Conservation (phyloP, 2,797 vertebrate species). For the Lophotriccus pileatus region DNA sequence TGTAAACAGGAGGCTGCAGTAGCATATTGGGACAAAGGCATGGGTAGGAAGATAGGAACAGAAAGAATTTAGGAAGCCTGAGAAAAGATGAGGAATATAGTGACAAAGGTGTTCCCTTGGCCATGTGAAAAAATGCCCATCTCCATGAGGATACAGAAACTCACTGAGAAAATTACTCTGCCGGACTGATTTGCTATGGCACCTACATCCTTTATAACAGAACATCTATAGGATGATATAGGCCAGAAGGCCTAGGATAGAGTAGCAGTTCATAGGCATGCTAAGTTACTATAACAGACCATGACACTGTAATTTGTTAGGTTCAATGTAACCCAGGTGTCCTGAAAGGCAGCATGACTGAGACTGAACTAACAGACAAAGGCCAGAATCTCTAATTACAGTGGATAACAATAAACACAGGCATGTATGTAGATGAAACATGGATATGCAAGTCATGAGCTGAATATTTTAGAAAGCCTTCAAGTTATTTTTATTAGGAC, state of each 20-base stretch:
- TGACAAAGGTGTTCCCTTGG: not conserved
- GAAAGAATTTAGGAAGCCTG: not conserved
- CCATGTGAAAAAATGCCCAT: not conserved
- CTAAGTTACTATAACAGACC: not conserved
- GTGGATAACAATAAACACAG: not conserved
- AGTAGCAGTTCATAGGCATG: not conserved
- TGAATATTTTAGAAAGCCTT: not conserved
- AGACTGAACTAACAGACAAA: not conserved
- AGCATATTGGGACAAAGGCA: accelerated
- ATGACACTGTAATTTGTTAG: not conserved
- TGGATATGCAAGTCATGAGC: not conserved
- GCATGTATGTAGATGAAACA: not conserved
- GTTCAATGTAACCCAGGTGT: not conserved
- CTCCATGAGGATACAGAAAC: not conserved
- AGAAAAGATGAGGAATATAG: not conserved
- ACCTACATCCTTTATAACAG: not conserved
- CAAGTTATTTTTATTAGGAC: not conserved
- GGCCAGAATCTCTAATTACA: not conserved
- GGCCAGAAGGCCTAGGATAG: not conserved
- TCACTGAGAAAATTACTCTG: not conserved
- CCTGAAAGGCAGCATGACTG: not conserved
- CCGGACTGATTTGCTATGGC: not conserved
- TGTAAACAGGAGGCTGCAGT: accelerated
- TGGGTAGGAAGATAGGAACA: not conserved
- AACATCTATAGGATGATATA: not conserved